These are phyloP conservation scores for Drosophila santomea DNA, from an alignment of 1,140 invertebrate genomes.

Conservation along the genomic window DNA sequence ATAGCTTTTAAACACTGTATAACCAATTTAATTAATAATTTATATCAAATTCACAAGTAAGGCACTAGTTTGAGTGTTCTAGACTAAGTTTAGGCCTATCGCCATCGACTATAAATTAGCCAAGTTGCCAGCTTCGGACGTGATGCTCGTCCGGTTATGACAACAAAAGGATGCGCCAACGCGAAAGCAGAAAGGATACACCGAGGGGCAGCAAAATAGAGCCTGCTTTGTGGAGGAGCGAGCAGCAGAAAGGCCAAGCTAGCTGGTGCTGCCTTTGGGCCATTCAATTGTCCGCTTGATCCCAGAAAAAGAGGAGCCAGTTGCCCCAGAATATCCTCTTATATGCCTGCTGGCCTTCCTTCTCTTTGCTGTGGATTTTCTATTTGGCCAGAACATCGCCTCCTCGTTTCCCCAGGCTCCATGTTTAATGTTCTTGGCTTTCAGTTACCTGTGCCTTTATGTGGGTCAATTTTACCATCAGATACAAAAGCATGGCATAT, in stretches of 20 bases:
- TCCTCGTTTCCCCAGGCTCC: conserved; percentile 25
- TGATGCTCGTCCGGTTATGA: conserved; percentile 46
- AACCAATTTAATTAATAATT: too few species aligned
- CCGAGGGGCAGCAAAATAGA: conserved; percentile 7
- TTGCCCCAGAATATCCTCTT: conserved; percentile 20
- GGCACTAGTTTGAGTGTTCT: too few species aligned
- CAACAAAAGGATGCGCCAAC: conserved; percentile 48
- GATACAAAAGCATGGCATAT: conserved; percentile 2
- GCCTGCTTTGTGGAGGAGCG: conserved; percentile 4
- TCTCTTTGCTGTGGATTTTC: conserved; percentile 53
- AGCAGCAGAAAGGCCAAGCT: conserved; percentile 25
- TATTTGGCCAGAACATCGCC: conserved; percentile 32
- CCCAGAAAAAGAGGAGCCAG: conserved; percentile 30
- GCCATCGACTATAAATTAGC: not conserved
- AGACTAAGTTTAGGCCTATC: not conserved
- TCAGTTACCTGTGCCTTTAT: conserved; percentile 32
- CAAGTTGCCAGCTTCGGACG: conserved; percentile 4
- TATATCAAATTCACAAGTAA: too few species aligned
- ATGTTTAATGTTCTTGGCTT: conserved; percentile 41
- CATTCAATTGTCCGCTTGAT: conserved; percentile 63
- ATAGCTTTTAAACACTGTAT: too few species aligned
- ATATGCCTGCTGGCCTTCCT: conserved; percentile 51
- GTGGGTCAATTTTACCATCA: conserved; percentile 30
- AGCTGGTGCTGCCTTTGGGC: conserved; percentile 35
- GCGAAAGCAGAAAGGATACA: conserved; percentile 36